Base-by-base conservation (phyloP, 2,888 invertebrate species). In the Drosophila imparisetae region DNA sequence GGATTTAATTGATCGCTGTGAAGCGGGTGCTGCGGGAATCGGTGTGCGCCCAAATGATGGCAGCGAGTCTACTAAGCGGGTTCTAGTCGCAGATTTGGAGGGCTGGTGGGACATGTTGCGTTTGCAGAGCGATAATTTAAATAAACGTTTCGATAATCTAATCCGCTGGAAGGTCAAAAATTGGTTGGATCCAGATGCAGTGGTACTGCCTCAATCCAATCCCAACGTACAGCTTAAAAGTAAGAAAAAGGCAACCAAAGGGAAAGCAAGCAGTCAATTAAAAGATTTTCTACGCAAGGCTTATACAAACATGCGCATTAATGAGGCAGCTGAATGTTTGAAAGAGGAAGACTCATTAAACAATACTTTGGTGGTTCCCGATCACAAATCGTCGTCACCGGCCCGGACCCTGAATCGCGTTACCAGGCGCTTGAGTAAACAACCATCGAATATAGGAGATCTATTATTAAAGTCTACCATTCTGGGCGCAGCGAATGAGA, bases 91-190 rank as follows among this genome's bases (percentile, higher is more conserved):
- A 67, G 97, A 97, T 92, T 93, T 97, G 53, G 96, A 96, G 86
- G 97, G 97, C 4, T 93, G 92, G 82, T 93, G 93, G 93, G 91
- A 96, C 74, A 95, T 96, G 95, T 94, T 96, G 32, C 94, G 94
- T 62, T 94, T 86, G 32, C 87, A 92, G 66, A 83, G 92, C n/a
- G 92, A 91, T 4, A 92, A 93, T 65, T 76, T 93, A 4, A 92
- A 92, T 29, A 91, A 91, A 58, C 90, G 93, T 4, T 92, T 93
- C 49, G 78, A 79, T 1, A 91, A 90, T 64, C 72, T 93, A 29
- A 74, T 80, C 24, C 84, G 86, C 10, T 92, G 92, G 92, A 90
- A 86, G 55, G 65, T 65, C 2, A 93, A 92, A 61, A 66, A 91
- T 48, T 93, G 93, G 93, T 30, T 64, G 2, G 93, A 93, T 79